A percentile compares a stretch with the other conserved stretches of the same genome.
phyloP scores from a whole-genome alignment of 1,140 invertebrate genomes.

The Aplysia californica region DNA sequence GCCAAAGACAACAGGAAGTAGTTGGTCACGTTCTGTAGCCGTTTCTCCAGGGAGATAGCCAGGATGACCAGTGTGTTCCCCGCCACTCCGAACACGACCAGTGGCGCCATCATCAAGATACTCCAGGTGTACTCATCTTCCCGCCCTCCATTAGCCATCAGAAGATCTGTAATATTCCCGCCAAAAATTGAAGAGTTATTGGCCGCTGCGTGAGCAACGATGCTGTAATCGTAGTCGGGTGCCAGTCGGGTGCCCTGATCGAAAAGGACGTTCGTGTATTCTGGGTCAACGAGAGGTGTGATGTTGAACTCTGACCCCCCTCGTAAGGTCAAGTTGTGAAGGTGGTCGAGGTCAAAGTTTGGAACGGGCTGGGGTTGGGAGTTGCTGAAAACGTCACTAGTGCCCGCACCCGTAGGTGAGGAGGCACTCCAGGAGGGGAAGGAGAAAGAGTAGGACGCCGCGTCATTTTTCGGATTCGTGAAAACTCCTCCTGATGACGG shows the following conservation, averaged over 20 bases:
- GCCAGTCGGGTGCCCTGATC: neutral
- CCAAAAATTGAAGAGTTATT: neutral
- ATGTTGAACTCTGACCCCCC: neutral
- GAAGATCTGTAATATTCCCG: no score
- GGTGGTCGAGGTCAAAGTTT: neutral
- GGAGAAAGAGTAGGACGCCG: neutral
- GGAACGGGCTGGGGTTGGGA: neutral
- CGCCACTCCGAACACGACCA: constrained; percentile 71
- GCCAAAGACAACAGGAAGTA: constrained; percentile 95
- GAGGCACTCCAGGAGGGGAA: neutral
- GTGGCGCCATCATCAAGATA: constrained; percentile 51
- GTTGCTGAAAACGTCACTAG: neutral
- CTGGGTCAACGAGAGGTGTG: neutral
- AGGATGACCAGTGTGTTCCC: constrained; percentile 96
- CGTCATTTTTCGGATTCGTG: no score
- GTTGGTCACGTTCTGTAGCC: constrained; percentile 92
- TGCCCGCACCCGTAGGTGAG: neutral
- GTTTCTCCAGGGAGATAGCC: constrained; percentile 94
- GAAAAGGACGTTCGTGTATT: neutral
- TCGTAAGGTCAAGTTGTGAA: neutral
- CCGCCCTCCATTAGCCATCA: no score
- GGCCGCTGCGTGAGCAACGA: neutral
- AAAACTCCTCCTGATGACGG: no score
- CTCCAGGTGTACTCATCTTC: constrained; percentile 47
- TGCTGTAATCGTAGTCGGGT: neutral